Conservation (phyloP, 2,113 vertebrate genomes). For the Chroicocephalus ridibundus region DNA sequence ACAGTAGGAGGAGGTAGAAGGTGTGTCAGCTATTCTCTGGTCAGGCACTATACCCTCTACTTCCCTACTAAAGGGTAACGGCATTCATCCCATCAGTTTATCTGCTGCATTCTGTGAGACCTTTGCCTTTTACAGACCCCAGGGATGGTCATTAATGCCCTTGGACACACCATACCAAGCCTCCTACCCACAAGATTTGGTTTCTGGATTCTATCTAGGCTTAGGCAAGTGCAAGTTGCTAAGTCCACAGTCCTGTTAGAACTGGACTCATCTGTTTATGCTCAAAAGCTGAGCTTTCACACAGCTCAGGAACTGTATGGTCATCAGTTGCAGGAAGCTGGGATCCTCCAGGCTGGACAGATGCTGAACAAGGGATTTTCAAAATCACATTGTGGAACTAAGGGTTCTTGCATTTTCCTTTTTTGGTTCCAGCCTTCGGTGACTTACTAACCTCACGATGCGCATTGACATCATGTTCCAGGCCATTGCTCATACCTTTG, state of each 20-base stretch:
- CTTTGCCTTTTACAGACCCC: background rate
- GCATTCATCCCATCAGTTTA: background rate
- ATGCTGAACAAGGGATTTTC: conserved; percentile 37
- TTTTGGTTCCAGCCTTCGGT: background rate
- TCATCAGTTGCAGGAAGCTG: background rate
- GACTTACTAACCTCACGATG: conserved; percentile 34
- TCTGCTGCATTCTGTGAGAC: background rate
- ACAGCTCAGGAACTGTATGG: background rate
- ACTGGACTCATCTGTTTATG: background rate
- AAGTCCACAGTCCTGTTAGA: background rate
- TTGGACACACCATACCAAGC: background rate
- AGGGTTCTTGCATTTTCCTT: background rate
- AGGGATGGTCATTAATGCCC: background rate
- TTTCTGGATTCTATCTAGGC: background rate
- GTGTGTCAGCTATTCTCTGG: background rate
- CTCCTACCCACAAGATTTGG: fast-evolving
- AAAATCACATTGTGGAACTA: background rate
- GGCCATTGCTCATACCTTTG: conserved; percentile 49
- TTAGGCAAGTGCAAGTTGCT: background rate
- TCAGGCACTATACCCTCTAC: no score
- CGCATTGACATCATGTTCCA: background rate
- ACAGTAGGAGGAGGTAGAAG: background rate
- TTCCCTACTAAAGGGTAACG: background rate
- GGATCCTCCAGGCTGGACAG: conserved; percentile 7
- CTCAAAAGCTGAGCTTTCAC: background rate